phyloP scores from a whole-genome alignment of 1,140 invertebrate species.

The Bombus cullumanus region DNA sequence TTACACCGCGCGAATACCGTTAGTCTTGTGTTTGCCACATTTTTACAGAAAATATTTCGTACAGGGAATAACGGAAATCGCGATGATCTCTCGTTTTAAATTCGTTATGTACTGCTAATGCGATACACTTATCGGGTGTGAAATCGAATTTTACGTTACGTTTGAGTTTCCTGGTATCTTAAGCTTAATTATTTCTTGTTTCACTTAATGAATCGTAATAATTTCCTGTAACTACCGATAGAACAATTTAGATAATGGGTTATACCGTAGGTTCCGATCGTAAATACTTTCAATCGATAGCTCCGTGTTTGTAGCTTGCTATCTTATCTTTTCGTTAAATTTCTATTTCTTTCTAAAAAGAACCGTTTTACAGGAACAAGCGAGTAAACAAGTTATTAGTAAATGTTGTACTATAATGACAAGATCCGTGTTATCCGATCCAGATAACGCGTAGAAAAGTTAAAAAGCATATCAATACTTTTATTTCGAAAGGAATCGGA shows the following conservation, averaged over 20 bases:
- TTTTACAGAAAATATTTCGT: neutral
- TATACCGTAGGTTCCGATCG: neutral
- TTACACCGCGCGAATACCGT: neutral
- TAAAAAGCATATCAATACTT: neutral
- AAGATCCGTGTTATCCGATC: neutral
- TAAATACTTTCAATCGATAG: neutral
- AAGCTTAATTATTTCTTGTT: slow-evolving; percentile 24
- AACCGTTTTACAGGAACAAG: neutral
- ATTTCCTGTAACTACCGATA: neutral
- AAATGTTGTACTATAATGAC: neutral
- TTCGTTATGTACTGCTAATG: slow-evolving; percentile 12
- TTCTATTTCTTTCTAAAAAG: too few relatives aligned
- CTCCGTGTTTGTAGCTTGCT: neutral
- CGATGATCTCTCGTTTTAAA: neutral
- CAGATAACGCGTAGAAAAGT: neutral
- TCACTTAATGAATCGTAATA: slow-evolving; percentile 12
- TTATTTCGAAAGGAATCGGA: slow-evolving; percentile 14
- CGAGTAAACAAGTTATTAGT: slow-evolving; percentile 15
- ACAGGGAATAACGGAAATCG: too few relatives aligned
- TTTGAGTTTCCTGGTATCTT: slow-evolving; percentile 16
- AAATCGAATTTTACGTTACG: slow-evolving; percentile 47
- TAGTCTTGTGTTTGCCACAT: neutral
- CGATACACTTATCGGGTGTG: slow-evolving; percentile 26
- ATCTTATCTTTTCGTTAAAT: neutral
- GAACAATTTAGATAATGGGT: neutral